Conservation (phyloP, 2,888 invertebrate species). For the Lochmaea capreae region DNA sequence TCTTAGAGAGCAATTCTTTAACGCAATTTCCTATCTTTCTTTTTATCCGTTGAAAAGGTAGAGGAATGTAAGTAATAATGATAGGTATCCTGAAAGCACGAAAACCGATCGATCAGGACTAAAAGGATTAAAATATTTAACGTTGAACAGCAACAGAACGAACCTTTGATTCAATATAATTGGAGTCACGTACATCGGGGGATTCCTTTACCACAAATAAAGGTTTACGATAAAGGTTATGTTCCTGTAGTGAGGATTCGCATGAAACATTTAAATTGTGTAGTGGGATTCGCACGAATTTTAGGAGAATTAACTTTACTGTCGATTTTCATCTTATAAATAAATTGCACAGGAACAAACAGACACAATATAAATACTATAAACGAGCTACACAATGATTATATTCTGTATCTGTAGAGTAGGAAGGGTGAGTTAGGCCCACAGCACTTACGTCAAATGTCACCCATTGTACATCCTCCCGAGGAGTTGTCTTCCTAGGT, state of each 20-base stretch:
- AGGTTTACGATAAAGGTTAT: slow-evolving; percentile 6
- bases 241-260: background rate
- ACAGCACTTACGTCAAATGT: too few species aligned
- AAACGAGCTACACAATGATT: too few species aligned
- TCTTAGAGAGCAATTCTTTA: slow-evolving; percentile 29
- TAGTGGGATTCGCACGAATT: background rate
- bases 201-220: slow-evolving; percentile 10
- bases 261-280: slow-evolving; percentile 1
- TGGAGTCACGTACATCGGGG: slow-evolving; percentile 22
- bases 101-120: slow-evolving; percentile 35
- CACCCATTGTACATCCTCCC: too few species aligned
- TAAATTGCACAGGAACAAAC: background rate
- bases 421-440: too few species aligned
- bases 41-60: slow-evolving; percentile 33
- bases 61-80: slow-evolving; percentile 38
- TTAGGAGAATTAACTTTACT: background rate
- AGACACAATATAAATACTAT: too few species aligned
- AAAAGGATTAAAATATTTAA: slow-evolving; percentile 40
- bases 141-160: slow-evolving; percentile 28
- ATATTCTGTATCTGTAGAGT: too few species aligned
- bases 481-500: too few species aligned
- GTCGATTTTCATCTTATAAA: background rate
- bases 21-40: slow-evolving; percentile 36
- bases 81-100: slow-evolving; percentile 31
- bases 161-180: slow-evolving; percentile 32